phyloP scores from a whole-genome alignment of 2,888 invertebrate species.

The Caprella mutica region DNA sequence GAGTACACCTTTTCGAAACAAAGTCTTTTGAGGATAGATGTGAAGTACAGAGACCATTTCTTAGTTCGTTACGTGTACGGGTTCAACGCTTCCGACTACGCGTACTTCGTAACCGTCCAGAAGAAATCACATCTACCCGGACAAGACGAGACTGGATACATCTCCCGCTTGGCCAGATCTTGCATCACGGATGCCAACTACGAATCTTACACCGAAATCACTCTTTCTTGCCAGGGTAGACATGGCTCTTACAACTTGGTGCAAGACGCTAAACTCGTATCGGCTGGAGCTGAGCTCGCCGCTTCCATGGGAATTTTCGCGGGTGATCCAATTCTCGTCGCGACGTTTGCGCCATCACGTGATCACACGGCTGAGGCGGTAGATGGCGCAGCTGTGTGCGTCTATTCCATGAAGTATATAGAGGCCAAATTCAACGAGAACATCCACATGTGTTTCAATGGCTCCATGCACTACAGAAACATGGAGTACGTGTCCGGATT shows the following conservation, averaged over 20 bases:
- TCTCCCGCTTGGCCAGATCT: constrained; percentile 76
- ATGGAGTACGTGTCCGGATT: constrained; percentile 84
- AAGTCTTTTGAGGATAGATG: constrained; percentile 74
- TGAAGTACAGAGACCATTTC: constrained; percentile 87
- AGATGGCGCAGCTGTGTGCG: constrained; percentile 76
- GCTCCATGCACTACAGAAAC: constrained; percentile 79
- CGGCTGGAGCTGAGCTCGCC: constrained; percentile 72
- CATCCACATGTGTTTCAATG: constrained; percentile 94
- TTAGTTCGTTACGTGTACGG: constrained; percentile 92
- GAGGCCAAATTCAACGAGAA: constrained; percentile 90
- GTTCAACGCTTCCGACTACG: constrained; percentile 86
- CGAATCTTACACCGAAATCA: constrained; percentile 93
- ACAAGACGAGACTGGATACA: constrained; percentile 78
- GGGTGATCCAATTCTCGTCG: constrained; percentile 70
- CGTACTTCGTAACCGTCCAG: constrained; percentile 90
- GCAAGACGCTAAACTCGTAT: constrained; percentile 80
- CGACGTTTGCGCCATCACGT: constrained; percentile 77
- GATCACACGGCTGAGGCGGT: constrained; percentile 75
- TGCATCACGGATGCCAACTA: constrained; percentile 92
- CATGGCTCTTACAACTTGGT: constrained; percentile 74
- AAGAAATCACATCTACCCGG: constrained; percentile 79
- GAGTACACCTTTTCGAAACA: constrained; percentile 75
- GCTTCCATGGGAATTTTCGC: constrained; percentile 61
- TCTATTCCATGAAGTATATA: constrained; percentile 79
- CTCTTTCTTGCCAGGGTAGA: constrained; percentile 68